Percentiles rank a stretch among this genome's conserved stretches.
Conservation (phyloP, 2,113 vertebrate species). For the Hyla sarda region DNA sequence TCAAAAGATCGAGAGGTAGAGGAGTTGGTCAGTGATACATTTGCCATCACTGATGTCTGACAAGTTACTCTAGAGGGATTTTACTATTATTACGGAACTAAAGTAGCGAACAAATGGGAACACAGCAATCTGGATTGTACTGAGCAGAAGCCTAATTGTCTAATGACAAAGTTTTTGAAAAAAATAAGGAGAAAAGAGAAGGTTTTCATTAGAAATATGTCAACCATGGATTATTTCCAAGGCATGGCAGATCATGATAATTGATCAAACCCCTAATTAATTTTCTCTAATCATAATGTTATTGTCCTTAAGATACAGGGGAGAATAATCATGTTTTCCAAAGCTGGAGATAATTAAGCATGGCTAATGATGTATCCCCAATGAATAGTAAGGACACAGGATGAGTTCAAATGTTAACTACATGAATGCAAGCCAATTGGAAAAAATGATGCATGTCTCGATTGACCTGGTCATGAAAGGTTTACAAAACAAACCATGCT, state of each 20-base stretch:
- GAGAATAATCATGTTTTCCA: slow-evolving; percentile 39
- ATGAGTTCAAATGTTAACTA: slow-evolving; percentile 51
- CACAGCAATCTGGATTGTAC: background rate
- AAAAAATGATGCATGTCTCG: background rate
- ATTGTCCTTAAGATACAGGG: slow-evolving; percentile 33
- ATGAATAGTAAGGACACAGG: slow-evolving; percentile 32
- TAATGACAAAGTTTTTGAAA: background rate
- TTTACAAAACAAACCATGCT: background rate
- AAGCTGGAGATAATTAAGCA: slow-evolving; percentile 56
- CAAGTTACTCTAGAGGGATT: background rate
- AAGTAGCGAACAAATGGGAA: background rate
- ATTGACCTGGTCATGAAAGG: slow-evolving; percentile 43
- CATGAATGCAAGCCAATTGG: slow-evolving; percentile 11
- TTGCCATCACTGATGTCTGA: background rate
- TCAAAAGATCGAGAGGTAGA: background rate
- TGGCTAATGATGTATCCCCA: slow-evolving; percentile 52
- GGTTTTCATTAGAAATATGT: background rate
- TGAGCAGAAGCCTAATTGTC: background rate
- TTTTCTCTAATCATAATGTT: slow-evolving; percentile 20
- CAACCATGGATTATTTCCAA: background rate
- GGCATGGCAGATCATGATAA: slow-evolving; percentile 8
- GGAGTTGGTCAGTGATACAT: background rate
- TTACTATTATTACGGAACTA: background rate
- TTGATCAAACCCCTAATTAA: slow-evolving; percentile 31
- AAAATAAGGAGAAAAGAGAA: background rate